Evolutionary conservation across 2,888 invertebrate species (phyloP).

Genomic region (Chrysotoxum bicinctum): DNA sequence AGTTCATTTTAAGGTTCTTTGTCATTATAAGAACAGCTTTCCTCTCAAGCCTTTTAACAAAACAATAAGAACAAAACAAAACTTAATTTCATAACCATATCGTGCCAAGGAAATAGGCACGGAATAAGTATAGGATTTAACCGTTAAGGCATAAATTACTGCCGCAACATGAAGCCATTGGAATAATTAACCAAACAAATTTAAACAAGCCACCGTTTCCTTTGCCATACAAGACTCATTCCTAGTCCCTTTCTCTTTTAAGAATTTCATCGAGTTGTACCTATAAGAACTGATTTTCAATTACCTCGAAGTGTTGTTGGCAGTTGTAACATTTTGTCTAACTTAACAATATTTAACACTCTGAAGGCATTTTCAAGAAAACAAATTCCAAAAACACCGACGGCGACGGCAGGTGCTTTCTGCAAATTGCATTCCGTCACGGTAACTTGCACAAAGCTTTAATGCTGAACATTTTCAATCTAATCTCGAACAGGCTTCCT

Average conservation of each 20-base stretch:
- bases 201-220: neutral
- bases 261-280: conserved; percentile 24
- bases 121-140: neutral
- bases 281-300: conserved; percentile 43
- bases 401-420: neutral
- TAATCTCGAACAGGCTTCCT: conserved; percentile 52
- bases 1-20: no score
- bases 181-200: neutral
- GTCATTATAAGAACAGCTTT: no score
- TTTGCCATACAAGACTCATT: neutral
- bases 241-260: neutral
- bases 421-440: conserved; percentile 52
- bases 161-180: neutral
- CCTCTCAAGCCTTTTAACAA: no score
- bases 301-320: conserved; percentile 34
- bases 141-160: conserved; percentile 1
- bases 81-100: no score
- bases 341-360: conserved; percentile 50
- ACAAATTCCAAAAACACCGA: conserved; percentile 3
- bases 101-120: neutral
- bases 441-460: conserved; percentile 21
- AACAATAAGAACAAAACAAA: no score
- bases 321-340: conserved; percentile 57
- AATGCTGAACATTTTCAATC: conserved; percentile 40
- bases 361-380: neutral